phyloP scores from a whole-genome alignment of 2,113 vertebrate species.

The Oophaga pumilio region DNA sequence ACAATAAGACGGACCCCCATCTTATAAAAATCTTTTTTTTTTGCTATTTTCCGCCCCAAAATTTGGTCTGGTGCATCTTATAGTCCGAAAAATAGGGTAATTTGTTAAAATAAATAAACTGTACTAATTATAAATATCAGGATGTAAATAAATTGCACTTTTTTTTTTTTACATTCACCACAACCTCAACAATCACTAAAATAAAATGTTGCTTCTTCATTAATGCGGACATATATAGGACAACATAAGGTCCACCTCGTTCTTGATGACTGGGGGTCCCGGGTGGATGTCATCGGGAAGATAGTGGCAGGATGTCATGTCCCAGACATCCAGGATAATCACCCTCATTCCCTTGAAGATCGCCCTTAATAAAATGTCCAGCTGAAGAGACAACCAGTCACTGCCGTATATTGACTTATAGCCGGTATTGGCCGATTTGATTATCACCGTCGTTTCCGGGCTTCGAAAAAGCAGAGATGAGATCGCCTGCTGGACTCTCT shows the following conservation, averaged over 20 bases:
- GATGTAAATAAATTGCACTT: too few relatives aligned
- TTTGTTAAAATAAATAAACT: too few relatives aligned
- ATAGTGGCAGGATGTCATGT: too few relatives aligned
- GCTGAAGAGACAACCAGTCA: constrained; percentile 64
- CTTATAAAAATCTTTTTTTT: too few relatives aligned
- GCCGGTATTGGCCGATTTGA: constrained; percentile 63
- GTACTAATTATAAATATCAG: too few relatives aligned
- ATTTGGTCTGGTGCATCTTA: too few relatives aligned
- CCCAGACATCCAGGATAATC: constrained; percentile 62
- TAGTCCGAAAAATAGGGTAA: too few relatives aligned
- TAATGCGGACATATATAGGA: constrained; percentile 61
- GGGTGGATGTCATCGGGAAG: constrained; percentile 57
- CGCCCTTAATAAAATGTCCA: constrained; percentile 59
- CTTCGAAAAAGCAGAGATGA: constrained; percentile 54
- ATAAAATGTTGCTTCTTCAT: neutral
- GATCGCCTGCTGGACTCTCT: constrained; percentile 52
- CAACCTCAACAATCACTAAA: too few relatives aligned
- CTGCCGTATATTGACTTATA: constrained; percentile 61
- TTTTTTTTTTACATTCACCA: too few relatives aligned
- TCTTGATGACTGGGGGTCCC: constrained; percentile 52
- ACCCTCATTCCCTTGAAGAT: constrained; percentile 60
- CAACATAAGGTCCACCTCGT: constrained; percentile 62
- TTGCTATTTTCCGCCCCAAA: too few relatives aligned
- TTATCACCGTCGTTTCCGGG: constrained; percentile 56
- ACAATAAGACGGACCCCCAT: too few relatives aligned